Percentiles rank a stretch among this genome's conserved stretches.
These are phyloP conservation scores for Caiman crocodilus DNA, from an alignment of 2,797 vertebrate species.

Conservation along the genomic window DNA sequence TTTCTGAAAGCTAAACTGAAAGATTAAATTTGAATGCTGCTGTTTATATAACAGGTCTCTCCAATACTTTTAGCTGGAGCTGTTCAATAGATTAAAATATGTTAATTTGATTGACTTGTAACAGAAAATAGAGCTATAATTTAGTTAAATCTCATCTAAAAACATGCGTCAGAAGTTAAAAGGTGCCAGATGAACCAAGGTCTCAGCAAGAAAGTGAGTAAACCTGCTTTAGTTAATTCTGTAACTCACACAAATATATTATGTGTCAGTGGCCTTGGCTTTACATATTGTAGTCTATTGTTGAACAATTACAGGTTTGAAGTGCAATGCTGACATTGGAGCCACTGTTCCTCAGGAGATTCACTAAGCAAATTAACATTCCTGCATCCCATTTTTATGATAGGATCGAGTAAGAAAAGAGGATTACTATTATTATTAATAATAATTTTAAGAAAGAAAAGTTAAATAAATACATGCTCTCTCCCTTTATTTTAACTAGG, in stretches of 20 bases:
- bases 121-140: background rate
- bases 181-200: background rate
- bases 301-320: conserved; percentile 38
- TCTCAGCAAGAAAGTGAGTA: background rate
- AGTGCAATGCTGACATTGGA: background rate
- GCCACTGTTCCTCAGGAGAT: background rate
- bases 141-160: background rate
- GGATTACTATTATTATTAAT: background rate
- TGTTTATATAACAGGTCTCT: background rate
- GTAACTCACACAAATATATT: background rate
- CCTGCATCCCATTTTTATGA: background rate
- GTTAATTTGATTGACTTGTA: background rate
- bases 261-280: background rate
- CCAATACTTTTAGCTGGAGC: conserved; percentile 23
- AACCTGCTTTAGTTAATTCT: background rate
- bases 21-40: background rate
- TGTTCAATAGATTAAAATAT: background rate
- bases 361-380: background rate
- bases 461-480: background rate
- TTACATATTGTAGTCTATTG: background rate
- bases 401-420: background rate
- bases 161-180: background rate
- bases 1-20: conserved; percentile 32
- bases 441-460: background rate
- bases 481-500: background rate